These are phyloP conservation scores for Apostichopus californicus DNA, from an alignment of 35 echinoderm and acorn worm species.

Conservation along the genomic window DNA sequence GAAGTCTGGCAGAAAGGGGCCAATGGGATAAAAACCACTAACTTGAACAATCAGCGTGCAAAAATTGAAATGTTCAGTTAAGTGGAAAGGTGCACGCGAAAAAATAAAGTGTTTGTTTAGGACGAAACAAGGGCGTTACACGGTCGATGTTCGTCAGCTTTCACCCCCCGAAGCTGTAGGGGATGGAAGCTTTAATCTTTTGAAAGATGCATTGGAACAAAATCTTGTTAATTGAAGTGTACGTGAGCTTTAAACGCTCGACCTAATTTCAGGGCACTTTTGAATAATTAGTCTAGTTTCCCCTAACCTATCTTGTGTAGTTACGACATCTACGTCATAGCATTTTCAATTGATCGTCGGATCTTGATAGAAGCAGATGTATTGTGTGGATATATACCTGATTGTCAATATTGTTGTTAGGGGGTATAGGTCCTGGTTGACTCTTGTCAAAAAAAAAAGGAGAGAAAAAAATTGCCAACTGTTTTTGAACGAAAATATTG, in stretches of 20 bases:
- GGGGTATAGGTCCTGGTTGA: slow-evolving; percentile 45
- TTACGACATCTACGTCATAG: neutral
- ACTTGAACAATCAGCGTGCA: slow-evolving; percentile 56
- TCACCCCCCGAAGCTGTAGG: slow-evolving; percentile 45
- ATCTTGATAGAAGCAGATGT: slow-evolving; percentile 4
- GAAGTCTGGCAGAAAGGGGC: slow-evolving; percentile 46
- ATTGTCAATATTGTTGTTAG: slow-evolving; percentile 57
- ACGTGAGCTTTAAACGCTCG: slow-evolving; percentile 60
- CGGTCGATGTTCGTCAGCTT: slow-evolving; percentile 31
- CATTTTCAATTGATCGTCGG: slow-evolving; percentile 32
- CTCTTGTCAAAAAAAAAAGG: neutral
- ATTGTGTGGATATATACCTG: neutral
- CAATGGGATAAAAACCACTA: slow-evolving; percentile 38
- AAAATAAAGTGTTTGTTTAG: slow-evolving; percentile 64
- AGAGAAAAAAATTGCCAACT: slow-evolving; percentile 45
- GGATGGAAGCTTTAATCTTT: slow-evolving; percentile 56
- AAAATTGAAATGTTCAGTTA: slow-evolving; percentile 50
- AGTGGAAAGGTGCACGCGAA: slow-evolving; percentile 52
- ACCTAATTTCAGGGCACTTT: slow-evolving; percentile 58
- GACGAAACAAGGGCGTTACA: slow-evolving; percentile 50
- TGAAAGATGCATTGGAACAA: slow-evolving; percentile 11
- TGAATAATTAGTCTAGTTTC: slow-evolving; percentile 70
- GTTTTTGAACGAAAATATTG: slow-evolving; percentile 66
- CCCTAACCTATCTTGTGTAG: neutral
- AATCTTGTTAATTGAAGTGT: slow-evolving; percentile 53